Conservation (phyloP, 2,113 vertebrate species). For the Mirounga angustirostris region DNA sequence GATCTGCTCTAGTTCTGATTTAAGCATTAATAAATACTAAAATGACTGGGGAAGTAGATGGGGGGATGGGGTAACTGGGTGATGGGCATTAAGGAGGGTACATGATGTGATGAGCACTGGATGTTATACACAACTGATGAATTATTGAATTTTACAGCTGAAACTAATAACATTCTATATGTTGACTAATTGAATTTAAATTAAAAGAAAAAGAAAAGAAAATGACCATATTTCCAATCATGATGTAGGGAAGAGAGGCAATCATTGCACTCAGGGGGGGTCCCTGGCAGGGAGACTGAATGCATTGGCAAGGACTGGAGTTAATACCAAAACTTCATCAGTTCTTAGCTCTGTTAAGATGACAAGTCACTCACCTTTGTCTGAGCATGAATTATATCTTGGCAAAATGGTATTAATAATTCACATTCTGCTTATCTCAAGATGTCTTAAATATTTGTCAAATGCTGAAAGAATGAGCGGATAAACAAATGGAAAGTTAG, state of each 20-base stretch:
- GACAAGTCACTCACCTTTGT: neutral
- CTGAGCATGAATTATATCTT: neutral
- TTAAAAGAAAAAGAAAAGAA: no score
- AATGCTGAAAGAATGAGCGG: neutral
- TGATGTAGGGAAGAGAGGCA: neutral
- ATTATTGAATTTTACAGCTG: no score
- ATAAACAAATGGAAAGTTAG: neutral
- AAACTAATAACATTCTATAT: no score
- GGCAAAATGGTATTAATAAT: neutral
- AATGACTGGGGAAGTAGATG: neutral
- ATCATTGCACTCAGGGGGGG: neutral
- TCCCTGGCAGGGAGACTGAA: no score
- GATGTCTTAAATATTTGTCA: slow-evolving; percentile 18
- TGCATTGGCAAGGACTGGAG: rapidly evolving
- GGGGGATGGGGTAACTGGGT: no score
- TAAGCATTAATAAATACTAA: neutral
- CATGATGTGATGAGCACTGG: no score
- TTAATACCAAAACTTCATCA: neutral
- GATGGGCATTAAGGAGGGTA: no score
- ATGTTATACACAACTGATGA: no score
- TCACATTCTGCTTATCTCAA: neutral
- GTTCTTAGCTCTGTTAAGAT: neutral
- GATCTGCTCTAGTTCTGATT: rapidly evolving
- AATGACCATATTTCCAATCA: no score
- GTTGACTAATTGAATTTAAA: no score